Conservation (phyloP, 2,797 vertebrate genomes). For the Vireo griseus region DNA sequence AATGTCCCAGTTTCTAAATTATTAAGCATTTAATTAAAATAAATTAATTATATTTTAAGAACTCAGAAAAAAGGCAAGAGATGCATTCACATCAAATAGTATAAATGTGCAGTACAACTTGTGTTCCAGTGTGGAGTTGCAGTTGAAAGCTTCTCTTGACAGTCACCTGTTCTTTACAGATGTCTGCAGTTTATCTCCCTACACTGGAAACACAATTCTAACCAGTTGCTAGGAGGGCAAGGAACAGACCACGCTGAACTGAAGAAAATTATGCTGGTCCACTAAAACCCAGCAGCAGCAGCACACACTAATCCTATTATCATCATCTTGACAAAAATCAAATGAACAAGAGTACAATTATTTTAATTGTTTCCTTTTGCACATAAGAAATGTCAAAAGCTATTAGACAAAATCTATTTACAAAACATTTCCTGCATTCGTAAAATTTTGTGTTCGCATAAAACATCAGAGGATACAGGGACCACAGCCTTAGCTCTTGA, state of each 20-base stretch:
- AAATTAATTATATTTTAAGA: neutral
- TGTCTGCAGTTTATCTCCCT: neutral
- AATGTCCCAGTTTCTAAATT: neutral
- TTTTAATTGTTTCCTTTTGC: slow-evolving; percentile 60
- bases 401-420: slow-evolving; percentile 34
- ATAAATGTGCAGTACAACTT: neutral
- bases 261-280: neutral
- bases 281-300: neutral
- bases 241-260: neutral
- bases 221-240: neutral
- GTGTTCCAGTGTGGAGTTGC: neutral
- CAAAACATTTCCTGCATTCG: slow-evolving; percentile 16
- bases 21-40: neutral
- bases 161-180: neutral
- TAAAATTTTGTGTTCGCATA: neutral
- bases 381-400: slow-evolving; percentile 10
- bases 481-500: neutral
- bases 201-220: neutral
- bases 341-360: slow-evolving; percentile 32
- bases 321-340: slow-evolving; percentile 51
- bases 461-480: neutral
- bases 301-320: slow-evolving; percentile 39
- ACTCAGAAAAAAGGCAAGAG: neutral
- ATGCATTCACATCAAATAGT: neutral
- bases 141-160: neutral